Conservation (phyloP, 2,113 vertebrate species). For the Hydropotes inermis region DNA sequence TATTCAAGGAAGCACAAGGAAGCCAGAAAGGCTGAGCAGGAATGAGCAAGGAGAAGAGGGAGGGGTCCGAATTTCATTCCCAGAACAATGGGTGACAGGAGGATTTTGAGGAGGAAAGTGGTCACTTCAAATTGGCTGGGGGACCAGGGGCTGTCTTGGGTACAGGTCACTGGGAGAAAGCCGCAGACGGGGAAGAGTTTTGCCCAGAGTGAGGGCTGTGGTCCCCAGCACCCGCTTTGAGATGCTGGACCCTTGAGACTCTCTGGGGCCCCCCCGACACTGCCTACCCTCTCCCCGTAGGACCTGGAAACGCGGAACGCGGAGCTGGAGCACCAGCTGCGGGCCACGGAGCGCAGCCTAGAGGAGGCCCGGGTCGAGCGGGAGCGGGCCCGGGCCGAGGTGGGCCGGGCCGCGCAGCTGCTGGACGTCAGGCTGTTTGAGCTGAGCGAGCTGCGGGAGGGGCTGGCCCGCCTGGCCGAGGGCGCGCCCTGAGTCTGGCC, state of each 20-base stretch:
- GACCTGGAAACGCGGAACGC: conserved; percentile 90
- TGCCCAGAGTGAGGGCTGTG: neutral
- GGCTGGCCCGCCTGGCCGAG: conserved; percentile 92
- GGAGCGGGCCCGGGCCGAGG: conserved; percentile 87
- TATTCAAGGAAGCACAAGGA: neutral
- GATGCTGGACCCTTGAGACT: neutral
- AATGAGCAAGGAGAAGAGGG: neutral
- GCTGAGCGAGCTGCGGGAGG: conserved; percentile 93
- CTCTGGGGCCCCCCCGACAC: neutral
- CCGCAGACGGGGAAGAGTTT: too few species aligned
- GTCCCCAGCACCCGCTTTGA: neutral
- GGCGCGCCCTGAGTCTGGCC: conserved; percentile 68
- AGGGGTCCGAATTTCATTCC: neutral
- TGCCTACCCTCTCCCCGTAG: conserved; percentile 69
- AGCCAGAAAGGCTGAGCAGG: neutral
- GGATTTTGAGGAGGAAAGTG: neutral
- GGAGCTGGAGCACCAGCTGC: conserved; percentile 90
- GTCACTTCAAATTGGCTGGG: neutral
- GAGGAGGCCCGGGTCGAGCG: conserved; percentile 86
- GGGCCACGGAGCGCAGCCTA: conserved; percentile 87
- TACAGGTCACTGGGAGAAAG: neutral
- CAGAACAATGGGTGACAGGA: neutral
- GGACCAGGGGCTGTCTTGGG: neutral
- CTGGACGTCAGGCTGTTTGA: conserved; percentile 96
- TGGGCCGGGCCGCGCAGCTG: conserved; percentile 90